Percentiles rank a stretch among this genome's conserved stretches.
phyloP scores from a whole-genome alignment of 2,113 vertebrate species.

The Coracopsis vasa region DNA sequence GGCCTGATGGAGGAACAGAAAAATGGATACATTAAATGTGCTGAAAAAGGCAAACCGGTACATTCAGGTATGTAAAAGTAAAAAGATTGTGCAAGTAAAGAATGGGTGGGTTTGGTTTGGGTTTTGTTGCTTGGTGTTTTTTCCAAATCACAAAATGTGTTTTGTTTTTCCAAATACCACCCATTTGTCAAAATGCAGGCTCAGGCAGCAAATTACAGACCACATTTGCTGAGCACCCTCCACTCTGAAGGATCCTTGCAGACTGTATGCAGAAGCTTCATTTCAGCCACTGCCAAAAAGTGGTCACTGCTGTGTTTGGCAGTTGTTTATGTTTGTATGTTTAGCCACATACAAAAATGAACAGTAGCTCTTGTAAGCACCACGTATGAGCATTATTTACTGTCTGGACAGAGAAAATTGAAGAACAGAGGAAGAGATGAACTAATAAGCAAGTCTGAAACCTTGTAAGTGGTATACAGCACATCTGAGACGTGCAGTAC shows the following conservation, averaged over 20 bases:
- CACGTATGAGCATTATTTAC: background rate
- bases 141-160: background rate
- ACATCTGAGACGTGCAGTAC: background rate
- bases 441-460: background rate
- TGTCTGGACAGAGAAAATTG: background rate
- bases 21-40: background rate
- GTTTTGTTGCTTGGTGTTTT: background rate
- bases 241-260: background rate
- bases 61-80: background rate
- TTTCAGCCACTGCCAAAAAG: background rate
- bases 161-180: background rate
- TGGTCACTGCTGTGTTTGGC: background rate
- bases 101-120: background rate
- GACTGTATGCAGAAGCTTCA: background rate
- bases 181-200: background rate
- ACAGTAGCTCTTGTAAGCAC: background rate
- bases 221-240: background rate
- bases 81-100: background rate
- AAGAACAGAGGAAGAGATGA: background rate
- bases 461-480: background rate
- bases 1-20: constrained; percentile 74
- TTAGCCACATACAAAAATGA: background rate
- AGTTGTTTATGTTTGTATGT: background rate
- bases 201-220: background rate
- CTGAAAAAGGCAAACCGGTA: background rate